These are phyloP conservation scores for Ceratosolen fusciceps DNA, from an alignment of 1,140 invertebrate genomes.

Conservation along the genomic window DNA sequence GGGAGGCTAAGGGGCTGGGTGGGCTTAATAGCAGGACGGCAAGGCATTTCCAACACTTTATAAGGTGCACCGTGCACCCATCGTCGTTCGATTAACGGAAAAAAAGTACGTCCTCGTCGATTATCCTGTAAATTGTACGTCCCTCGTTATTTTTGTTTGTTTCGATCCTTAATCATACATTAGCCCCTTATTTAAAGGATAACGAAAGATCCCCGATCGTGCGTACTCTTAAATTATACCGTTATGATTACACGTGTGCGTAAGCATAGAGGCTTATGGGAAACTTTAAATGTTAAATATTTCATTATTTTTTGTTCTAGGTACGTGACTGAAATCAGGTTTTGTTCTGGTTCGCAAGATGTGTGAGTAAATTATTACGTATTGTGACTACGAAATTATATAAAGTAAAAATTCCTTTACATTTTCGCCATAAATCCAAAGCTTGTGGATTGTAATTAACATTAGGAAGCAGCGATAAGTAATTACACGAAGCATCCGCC, in stretches of 20 bases:
- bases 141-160: not conserved
- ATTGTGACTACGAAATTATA: too few relatives aligned
- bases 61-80: not conserved
- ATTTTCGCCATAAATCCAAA: too few relatives aligned
- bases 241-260: too few relatives aligned
- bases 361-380: not conserved
- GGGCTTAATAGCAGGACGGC: not conserved
- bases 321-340: slow-evolving; percentile 6
- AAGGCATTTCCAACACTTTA: not conserved
- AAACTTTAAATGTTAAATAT: not conserved
- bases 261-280: not conserved
- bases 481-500: too few relatives aligned
- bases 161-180: not conserved
- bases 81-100: not conserved
- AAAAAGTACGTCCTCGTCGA: not conserved
- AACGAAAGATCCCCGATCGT: not conserved
- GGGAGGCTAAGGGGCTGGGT: too few relatives aligned
- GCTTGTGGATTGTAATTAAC: too few relatives aligned
- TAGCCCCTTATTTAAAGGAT: not conserved
- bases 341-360: not conserved
- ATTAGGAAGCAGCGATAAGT: too few relatives aligned
- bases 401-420: too few relatives aligned
- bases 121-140: not conserved
- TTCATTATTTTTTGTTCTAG: slow-evolving; percentile 25
- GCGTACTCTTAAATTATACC: not conserved